Evolutionary conservation across 2,888 invertebrate genomes (phyloP).

Genomic region (Muschampia plurimacula): DNA sequence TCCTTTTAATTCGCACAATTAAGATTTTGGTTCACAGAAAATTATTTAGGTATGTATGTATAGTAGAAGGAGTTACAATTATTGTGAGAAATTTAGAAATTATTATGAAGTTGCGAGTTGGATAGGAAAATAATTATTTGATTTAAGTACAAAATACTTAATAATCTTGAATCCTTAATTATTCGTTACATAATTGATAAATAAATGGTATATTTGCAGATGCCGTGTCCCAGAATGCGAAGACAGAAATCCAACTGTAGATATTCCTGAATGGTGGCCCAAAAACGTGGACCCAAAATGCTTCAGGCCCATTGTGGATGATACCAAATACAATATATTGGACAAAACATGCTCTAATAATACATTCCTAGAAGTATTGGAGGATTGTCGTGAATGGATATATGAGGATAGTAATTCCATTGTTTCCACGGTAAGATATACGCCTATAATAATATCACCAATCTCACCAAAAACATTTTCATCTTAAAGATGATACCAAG

Average conservation of each 20-base stretch:
- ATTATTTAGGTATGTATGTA: neutral
- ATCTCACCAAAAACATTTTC: too few species aligned
- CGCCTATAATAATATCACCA: too few species aligned
- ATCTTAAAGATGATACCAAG: too few species aligned
- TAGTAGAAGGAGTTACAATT: neutral
- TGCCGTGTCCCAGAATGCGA: slow-evolving; percentile 71
- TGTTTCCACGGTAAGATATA: slow-evolving; percentile 60
- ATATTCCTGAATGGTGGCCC: slow-evolving; percentile 69
- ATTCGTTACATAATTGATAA: neutral
- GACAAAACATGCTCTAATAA: slow-evolving; percentile 62
- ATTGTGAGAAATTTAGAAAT: neutral
- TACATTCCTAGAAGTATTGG: slow-evolving; percentile 57
- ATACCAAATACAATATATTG: slow-evolving; percentile 46
- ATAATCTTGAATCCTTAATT: neutral
- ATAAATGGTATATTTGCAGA: slow-evolving; percentile 50
- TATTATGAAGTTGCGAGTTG: too few species aligned
- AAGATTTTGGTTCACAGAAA: neutral
- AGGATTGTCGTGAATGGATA: slow-evolving; percentile 68
- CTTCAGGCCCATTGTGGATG: slow-evolving; percentile 58
- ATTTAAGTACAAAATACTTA: too few species aligned
- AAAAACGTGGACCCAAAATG: slow-evolving; percentile 60
- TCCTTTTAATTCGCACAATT: neutral
- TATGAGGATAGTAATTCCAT: slow-evolving; percentile 70
- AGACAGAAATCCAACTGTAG: slow-evolving; percentile 48
- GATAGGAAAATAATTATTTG: too few species aligned